These are phyloP conservation scores for Agrotis ipsilon DNA, from an alignment of 2,888 invertebrate genomes.

Conservation along the genomic window DNA sequence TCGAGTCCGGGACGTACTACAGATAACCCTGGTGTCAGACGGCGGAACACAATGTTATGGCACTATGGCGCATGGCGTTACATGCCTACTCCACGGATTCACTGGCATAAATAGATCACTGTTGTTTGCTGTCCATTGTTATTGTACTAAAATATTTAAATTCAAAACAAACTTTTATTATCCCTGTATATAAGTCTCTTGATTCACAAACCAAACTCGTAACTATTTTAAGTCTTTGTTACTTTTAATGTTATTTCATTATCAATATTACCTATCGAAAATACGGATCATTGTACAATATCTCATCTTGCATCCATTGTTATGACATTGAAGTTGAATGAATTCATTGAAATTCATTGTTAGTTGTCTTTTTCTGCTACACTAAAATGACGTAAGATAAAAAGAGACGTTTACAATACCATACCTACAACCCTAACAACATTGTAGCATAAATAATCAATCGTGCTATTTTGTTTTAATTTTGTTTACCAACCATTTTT, in stretches of 20 bases:
- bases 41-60: conserved; percentile 66
- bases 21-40: conserved; percentile 67
- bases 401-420: conserved; percentile 66
- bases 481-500: conserved; percentile 25
- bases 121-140: conserved; percentile 23
- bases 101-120: conserved; percentile 22
- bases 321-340: conserved; percentile 81
- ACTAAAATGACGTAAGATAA: conserved; percentile 63
- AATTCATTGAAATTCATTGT: conserved; percentile 76
- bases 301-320: conserved; percentile 74
- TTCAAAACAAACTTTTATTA: conserved; percentile 1
- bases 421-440: conserved; percentile 9
- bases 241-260: conserved; percentile 8
- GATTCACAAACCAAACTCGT: background rate
- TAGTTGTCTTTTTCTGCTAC: conserved; percentile 65
- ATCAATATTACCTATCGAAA: conserved; percentile 33
- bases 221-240: background rate
- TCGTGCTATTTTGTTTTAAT: conserved; percentile 8
- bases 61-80: conserved; percentile 80
- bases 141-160: conserved; percentile 6
- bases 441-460: conserved; percentile 8
- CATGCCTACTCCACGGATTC: conserved; percentile 45
- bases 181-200: background rate
- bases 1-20: conserved; percentile 48
- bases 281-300: conserved; percentile 63